phyloP scores from a whole-genome alignment of 2,888 invertebrate genomes.

The Leptarthrus brevirostris region DNA sequence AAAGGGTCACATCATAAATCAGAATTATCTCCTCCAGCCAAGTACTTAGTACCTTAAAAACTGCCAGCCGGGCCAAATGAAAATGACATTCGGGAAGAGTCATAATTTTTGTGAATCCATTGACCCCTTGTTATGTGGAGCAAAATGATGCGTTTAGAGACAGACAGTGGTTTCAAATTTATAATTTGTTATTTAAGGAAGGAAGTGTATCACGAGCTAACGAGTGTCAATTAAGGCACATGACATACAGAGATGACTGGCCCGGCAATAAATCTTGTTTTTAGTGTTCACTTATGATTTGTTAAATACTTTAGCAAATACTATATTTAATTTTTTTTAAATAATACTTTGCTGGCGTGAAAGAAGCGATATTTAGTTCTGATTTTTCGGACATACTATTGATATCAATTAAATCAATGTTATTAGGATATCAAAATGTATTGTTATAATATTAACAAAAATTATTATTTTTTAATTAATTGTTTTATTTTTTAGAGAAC shows the following conservation, averaged over 20 bases:
- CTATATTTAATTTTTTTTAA: too few species aligned
- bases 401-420: too few species aligned
- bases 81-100: conserved; percentile 39
- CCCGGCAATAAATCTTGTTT: background rate
- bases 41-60: background rate
- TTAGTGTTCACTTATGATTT: too few species aligned
- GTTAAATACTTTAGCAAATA: too few species aligned
- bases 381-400: too few species aligned
- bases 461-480: too few species aligned
- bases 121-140: conserved; percentile 20
- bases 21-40: conserved; percentile 44
- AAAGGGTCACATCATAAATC: conserved; percentile 51
- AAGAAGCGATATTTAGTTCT: too few species aligned
- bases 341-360: too few species aligned
- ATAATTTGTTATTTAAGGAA: conserved; percentile 37
- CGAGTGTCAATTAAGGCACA: conserved; percentile 31
- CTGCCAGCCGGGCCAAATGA: conserved; percentile 16
- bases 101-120: conserved; percentile 32
- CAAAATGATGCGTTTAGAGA: conserved; percentile 3
- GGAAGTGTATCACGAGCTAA: conserved; percentile 38
- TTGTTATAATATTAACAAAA: too few species aligned
- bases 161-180: conserved; percentile 34
- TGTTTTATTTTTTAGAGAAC: too few species aligned
- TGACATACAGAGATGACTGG: conserved; percentile 14
- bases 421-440: too few species aligned